phyloP scores from a whole-genome alignment of 2,797 vertebrate genomes.

The Perodicticus potto region DNA sequence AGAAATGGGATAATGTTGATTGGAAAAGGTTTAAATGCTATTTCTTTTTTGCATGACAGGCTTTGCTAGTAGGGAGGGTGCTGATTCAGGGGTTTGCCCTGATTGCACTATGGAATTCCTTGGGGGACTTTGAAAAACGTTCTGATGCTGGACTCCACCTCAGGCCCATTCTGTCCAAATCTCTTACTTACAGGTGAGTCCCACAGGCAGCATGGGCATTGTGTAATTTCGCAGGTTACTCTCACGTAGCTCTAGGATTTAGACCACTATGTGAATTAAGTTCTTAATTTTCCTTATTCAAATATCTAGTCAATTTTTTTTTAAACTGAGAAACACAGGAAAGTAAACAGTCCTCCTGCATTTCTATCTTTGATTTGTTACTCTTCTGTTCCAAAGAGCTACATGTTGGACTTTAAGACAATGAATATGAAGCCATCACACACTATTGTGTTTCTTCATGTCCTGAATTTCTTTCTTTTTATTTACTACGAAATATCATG shows the following conservation, averaged over 20 bases:
- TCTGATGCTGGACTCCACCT: neutral
- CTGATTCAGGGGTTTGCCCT: neutral
- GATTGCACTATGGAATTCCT: neutral
- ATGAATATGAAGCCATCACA: neutral
- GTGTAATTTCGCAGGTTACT: neutral
- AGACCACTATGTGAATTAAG: neutral
- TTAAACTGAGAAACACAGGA: neutral
- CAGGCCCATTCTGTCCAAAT: neutral
- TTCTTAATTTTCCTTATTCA: constrained; percentile 18
- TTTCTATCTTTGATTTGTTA: neutral
- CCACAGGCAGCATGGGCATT: neutral
- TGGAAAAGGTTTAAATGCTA: neutral
- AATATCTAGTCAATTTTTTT: neutral
- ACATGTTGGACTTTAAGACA: neutral
- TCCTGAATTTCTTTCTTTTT: neutral
- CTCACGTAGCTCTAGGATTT: neutral
- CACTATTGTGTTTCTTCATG: neutral
- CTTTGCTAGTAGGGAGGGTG: neutral
- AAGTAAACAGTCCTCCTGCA: neutral
- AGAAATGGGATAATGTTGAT: neutral
- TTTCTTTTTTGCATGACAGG: neutral
- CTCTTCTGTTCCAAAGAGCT: neutral
- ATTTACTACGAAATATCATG: neutral
- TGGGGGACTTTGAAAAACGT: neutral
- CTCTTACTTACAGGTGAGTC: neutral